Conservation (phyloP, 1,140 invertebrate species). For the Tetramorium simillimum region DNA sequence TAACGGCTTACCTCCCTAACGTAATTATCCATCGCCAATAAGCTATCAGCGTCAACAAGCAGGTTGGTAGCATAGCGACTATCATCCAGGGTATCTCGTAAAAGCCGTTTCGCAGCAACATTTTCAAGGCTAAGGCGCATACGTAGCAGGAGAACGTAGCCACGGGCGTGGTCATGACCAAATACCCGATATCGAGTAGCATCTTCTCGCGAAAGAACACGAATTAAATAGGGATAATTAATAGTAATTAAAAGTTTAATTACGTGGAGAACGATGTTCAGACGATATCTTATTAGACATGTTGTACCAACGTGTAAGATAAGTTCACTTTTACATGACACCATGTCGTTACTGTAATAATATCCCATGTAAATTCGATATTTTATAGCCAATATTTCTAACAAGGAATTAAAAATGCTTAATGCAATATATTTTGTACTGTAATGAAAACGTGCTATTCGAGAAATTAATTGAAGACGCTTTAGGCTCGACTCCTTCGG, state of each 20-base stretch:
- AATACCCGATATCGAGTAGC: slow-evolving; percentile 86
- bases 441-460: neutral
- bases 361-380: neutral
- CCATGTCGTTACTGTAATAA: neutral
- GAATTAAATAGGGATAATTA: slow-evolving; percentile 13
- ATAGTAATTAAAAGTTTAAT: slow-evolving; percentile 44
- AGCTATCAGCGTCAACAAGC: slow-evolving; percentile 81
- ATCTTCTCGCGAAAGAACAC: slow-evolving; percentile 80
- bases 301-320: neutral
- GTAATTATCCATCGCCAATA: slow-evolving; percentile 84
- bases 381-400: neutral
- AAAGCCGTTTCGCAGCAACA: slow-evolving; percentile 78
- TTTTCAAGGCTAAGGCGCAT: slow-evolving; percentile 84
- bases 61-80: slow-evolving; percentile 83
- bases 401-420: neutral
- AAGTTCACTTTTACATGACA: slow-evolving; percentile 3
- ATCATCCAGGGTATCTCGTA: slow-evolving; percentile 83
- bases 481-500: neutral
- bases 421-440: neutral
- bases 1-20: slow-evolving; percentile 79
- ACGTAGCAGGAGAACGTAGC: slow-evolving; percentile 87
- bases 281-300: neutral
- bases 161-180: slow-evolving; percentile 86
- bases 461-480: neutral
- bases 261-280: neutral